A percentile compares a stretch with the other conserved stretches of the same genome.
phyloP scores from a whole-genome alignment of 2,888 invertebrate species.

The Scelioninae gen. 2 region DNA sequence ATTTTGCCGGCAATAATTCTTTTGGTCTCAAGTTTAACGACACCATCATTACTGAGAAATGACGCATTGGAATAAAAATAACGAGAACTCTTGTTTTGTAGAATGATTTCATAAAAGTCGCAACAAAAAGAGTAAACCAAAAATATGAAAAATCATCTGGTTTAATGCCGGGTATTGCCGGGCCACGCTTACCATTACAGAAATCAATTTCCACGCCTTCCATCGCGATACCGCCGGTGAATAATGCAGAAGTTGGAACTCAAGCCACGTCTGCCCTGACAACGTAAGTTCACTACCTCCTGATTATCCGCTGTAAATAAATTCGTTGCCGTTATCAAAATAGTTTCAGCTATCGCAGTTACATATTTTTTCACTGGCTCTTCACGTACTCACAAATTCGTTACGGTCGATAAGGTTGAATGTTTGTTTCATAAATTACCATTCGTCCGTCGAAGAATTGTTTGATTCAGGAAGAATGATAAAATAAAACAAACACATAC shows the following conservation, averaged over 20 bases:
- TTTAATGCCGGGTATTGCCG: slow-evolving; percentile 76
- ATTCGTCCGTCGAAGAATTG: no score
- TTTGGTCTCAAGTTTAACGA: no score
- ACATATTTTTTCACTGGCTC: no score
- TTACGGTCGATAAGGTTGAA: no score
- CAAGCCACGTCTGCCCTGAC: slow-evolving; percentile 77
- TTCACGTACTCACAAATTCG: no score
- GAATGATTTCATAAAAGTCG: slow-evolving; percentile 86
- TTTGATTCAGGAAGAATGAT: no score
- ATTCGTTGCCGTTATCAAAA: not conserved
- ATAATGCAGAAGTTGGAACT: slow-evolving; percentile 77
- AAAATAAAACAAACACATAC: no score
- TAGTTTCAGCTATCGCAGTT: no score
- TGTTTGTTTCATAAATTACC: no score
- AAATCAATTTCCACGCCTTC: slow-evolving; percentile 94
- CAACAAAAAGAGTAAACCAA: slow-evolving; percentile 77
- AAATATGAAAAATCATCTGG: slow-evolving; percentile 73
- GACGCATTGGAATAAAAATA: slow-evolving; percentile 43
- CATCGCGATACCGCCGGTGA: slow-evolving; percentile 83
- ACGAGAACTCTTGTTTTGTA: slow-evolving; percentile 68
- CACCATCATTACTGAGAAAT: slow-evolving; percentile 32
- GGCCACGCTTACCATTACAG: slow-evolving; percentile 86
- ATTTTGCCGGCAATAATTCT: no score
- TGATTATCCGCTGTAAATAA: slow-evolving; percentile 1
- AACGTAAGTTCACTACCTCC: slow-evolving; percentile 76